Conservation (phyloP, 2,888 invertebrate species). For the Pelosia muscerda region DNA sequence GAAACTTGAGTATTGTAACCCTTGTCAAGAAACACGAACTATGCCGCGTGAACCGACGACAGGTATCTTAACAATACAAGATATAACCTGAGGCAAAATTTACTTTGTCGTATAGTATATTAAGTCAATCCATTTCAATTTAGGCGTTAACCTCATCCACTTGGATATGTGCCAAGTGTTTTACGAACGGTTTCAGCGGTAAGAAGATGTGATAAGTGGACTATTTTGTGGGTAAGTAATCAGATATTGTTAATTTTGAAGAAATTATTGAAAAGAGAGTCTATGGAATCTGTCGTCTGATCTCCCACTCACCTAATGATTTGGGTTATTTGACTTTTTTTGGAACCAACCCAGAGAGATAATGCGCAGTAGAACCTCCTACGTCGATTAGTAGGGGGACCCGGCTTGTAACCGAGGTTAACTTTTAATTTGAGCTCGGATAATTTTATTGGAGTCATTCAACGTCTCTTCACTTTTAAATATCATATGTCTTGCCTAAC, state of each 20-base stretch:
- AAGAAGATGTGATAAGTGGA: neutral
- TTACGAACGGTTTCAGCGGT: neutral
- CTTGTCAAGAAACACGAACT: constrained; percentile 26
- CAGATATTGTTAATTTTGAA: neutral
- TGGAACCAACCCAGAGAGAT: too few relatives aligned
- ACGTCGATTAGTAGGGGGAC: too few relatives aligned
- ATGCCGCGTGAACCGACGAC: neutral
- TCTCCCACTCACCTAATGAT: neutral
- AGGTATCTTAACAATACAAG: constrained; percentile 4
- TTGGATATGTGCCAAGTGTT: neutral
- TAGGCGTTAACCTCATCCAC: neutral
- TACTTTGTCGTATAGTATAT: neutral
- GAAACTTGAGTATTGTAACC: constrained; percentile 16
- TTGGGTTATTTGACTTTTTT: too few relatives aligned
- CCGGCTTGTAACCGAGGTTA: too few relatives aligned
- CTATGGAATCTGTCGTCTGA: neutral
- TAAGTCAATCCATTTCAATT: neutral
- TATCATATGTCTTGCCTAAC: too few relatives aligned
- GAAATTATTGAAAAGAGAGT: neutral
- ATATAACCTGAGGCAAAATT: neutral
- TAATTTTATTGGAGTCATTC: too few relatives aligned
- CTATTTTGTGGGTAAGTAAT: neutral
- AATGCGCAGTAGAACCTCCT: too few relatives aligned
- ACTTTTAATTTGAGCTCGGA: too few relatives aligned
- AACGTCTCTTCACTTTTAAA: too few relatives aligned